phyloP scores from a whole-genome alignment of 2,797 vertebrate species.

The Synanceia verrucosa region DNA sequence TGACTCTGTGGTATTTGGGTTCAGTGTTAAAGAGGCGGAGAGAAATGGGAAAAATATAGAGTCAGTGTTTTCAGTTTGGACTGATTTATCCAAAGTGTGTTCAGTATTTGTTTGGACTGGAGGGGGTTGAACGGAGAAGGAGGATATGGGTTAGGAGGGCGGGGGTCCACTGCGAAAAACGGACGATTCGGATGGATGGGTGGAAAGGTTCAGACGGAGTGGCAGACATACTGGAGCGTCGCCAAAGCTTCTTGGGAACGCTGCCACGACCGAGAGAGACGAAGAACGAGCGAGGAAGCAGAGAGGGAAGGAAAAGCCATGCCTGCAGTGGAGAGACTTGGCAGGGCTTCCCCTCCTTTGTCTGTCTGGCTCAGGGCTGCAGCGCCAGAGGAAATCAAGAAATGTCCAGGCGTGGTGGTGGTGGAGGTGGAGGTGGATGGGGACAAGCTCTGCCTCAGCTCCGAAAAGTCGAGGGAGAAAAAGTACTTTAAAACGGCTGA shows the following conservation, averaged over 20 bases:
- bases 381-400: conserved; percentile 74
- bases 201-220: conserved; percentile 55
- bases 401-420: conserved; percentile 58
- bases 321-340: conserved; percentile 70
- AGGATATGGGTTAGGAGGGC: conserved; percentile 41
- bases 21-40: neutral
- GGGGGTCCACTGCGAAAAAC: conserved; percentile 38
- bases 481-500: conserved; percentile 31
- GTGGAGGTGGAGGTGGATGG: conserved; percentile 40
- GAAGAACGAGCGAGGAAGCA: conserved; percentile 51
- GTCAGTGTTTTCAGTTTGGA: conserved; percentile 7
- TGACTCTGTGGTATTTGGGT: conserved; percentile 25
- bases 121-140: conserved; percentile 33
- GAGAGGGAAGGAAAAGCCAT: conserved; percentile 58
- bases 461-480: conserved; percentile 30
- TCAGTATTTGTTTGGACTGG: conserved; percentile 23
- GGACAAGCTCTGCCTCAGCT: conserved; percentile 52
- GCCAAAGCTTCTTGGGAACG: conserved; percentile 67
- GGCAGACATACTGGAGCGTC: conserved; percentile 66
- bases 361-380: conserved; percentile 69
- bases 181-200: conserved; percentile 46
- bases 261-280: conserved; percentile 51
- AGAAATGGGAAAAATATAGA: neutral
- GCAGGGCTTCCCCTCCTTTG: conserved; percentile 71
- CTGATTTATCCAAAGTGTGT: conserved; percentile 20